These are phyloP conservation scores for Eremophila alpestris DNA, from an alignment of 2,797 vertebrate genomes.

Conservation along the genomic window DNA sequence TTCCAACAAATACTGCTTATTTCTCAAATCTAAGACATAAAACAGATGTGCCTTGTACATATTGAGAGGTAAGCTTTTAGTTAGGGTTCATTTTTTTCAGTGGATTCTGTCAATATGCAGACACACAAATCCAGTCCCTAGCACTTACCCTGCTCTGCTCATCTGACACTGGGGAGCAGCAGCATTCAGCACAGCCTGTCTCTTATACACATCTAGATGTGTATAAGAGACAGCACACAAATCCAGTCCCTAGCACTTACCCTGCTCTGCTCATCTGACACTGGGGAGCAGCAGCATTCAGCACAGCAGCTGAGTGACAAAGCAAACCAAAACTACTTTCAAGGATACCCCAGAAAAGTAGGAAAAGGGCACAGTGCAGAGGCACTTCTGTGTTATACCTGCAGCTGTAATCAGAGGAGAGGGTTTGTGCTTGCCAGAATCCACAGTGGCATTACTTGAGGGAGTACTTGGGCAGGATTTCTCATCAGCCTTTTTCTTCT, in stretches of 20 bases:
- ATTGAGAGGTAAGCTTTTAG: background rate
- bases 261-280: background rate
- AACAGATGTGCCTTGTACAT: background rate
- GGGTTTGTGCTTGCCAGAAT: slow-evolving; percentile 84
- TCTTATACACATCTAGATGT: too few species aligned
- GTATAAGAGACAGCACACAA: too few species aligned
- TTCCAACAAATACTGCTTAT: background rate
- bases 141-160: too few species aligned
- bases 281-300: background rate
- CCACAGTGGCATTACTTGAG: slow-evolving; percentile 88
- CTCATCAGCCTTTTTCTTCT: slow-evolving; percentile 90
- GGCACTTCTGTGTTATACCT: slow-evolving; percentile 68
- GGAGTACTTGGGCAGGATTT: slow-evolving; percentile 91
- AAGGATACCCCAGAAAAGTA: background rate
- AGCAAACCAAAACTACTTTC: background rate
- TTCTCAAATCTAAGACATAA: background rate
- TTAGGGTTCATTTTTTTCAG: background rate
- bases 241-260: background rate
- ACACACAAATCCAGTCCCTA: background rate
- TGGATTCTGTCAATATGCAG: background rate
- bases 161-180: background rate
- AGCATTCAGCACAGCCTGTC: background rate
- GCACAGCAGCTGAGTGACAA: background rate
- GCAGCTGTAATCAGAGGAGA: slow-evolving; percentile 80
- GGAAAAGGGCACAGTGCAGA: background rate